These are phyloP conservation scores for Archaeoteleia sp. DNA, from an alignment of 2,888 invertebrate genomes.

Conservation along the genomic window DNA sequence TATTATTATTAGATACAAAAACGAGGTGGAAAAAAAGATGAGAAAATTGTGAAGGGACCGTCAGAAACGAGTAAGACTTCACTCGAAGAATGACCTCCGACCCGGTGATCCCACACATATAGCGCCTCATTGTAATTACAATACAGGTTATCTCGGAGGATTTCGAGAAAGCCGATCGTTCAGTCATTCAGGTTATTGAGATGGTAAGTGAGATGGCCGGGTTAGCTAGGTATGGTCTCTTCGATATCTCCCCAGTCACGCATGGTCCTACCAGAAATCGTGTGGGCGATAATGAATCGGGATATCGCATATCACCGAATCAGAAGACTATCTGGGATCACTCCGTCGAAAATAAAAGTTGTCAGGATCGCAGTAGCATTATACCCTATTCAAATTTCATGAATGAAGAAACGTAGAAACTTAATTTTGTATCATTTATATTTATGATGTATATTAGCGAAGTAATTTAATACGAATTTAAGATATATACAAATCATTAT, in stretches of 20 bases:
- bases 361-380: background rate
- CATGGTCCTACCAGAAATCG: constrained; percentile 56
- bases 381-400: constrained; percentile 2
- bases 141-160: constrained; percentile 70
- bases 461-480: too few relatives aligned
- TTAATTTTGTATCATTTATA: background rate
- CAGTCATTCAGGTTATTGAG: constrained; percentile 65
- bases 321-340: constrained; percentile 31
- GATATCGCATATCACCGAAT: constrained; percentile 58
- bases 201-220: constrained; percentile 61
- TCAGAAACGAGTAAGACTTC: constrained; percentile 32
- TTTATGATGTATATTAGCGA: background rate
- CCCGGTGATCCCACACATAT: constrained; percentile 57
- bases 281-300: constrained; percentile 61
- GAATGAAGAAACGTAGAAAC: background rate
- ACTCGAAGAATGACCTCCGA: constrained; percentile 58
- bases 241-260: constrained; percentile 24
- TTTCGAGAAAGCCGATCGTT: constrained; percentile 63
- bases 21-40: constrained; percentile 16
- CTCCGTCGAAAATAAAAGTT: constrained; percentile 4
- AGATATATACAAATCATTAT: background rate
- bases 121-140: constrained; percentile 71
- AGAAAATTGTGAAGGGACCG: constrained; percentile 27
- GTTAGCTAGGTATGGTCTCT: constrained; percentile 41
- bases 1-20: constrained; percentile 15